Evolutionary conservation across 2,888 invertebrate genomes (phyloP), one percentile per base, ranked within the genome.

Genomic region (Amphipyra berbera): DNA sequence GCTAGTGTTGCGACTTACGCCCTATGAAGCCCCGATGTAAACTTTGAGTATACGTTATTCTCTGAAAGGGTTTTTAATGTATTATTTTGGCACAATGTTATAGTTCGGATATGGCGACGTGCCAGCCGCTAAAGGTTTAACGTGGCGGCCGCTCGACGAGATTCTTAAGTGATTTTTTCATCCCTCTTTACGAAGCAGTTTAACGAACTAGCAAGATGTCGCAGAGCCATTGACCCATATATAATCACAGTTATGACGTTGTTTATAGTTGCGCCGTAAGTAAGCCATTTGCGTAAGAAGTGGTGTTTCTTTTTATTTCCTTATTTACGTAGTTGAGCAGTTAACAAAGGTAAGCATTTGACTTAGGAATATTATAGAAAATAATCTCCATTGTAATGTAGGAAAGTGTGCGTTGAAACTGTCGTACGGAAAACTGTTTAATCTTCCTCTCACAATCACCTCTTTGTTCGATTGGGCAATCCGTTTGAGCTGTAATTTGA

Each of bases 141-240:
- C 91, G 89, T 90, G 88, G 88, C 82, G 84, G 84, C 84, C 60
- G 61, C 82, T 83, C 86, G 79, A 83, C 83, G 85, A 89, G 86
- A 86, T 90, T 90, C 91, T 89, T 91, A 91, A 93, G 91, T 91
- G 92, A 90, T 93, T 92, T 92, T 90, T 92, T 92, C 86, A 88
- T 85, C 84, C 83, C 84, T 86, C 84, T 84, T 82, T 79, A 83
- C 82, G 81, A 82, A 87, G 85, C 86, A 87, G 89, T 92, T 90
- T 90, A 91, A 91, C 90, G 90, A 90, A 90, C 89, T 87, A 89
- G 83, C 88, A 91, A 92, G 92, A 91, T 90, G 91, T 91, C 89
- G 89, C 88, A 86, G 72, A 88, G 82, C 83, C 86, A 81, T 90
- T 90, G 90, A 91, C 91, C 91, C 87, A 88, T 90, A 89, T 89